These are phyloP conservation scores for Netelia melanura DNA, from an alignment of 2,888 invertebrate species.

Conservation along the genomic window DNA sequence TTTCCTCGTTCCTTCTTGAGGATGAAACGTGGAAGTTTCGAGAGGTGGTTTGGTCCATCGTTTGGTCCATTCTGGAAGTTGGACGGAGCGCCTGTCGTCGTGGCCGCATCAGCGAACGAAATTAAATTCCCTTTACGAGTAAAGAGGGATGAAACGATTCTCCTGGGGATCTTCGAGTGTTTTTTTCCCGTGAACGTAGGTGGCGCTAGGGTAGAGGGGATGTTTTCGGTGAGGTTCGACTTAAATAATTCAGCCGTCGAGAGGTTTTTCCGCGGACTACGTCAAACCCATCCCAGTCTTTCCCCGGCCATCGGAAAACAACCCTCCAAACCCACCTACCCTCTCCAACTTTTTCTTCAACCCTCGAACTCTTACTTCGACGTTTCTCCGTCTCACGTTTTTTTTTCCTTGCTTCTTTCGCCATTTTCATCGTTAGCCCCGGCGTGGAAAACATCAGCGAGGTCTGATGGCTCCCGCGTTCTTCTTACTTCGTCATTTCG, in stretches of 20 bases:
- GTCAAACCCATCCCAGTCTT: constrained; percentile 31
- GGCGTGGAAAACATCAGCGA: no score
- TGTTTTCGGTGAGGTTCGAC: constrained; percentile 69
- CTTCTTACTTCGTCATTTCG: constrained; percentile 60
- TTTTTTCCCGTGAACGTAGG: constrained; percentile 68
- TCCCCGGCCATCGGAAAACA: constrained; percentile 34
- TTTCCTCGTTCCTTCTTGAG: constrained; percentile 27
- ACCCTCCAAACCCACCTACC: constrained; percentile 7
- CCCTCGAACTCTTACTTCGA: constrained; percentile 10
- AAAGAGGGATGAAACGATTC: constrained; percentile 52
- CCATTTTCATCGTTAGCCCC: background rate
- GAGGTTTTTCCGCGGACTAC: constrained; percentile 60
- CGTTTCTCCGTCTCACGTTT: constrained; percentile 1
- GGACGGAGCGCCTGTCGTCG: constrained; percentile 28
- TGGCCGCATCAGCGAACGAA: constrained; percentile 66
- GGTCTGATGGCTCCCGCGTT: background rate
- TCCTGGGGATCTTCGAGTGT: constrained; percentile 64
- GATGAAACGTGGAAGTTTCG: constrained; percentile 58
- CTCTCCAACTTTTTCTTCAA: background rate
- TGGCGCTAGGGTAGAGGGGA: constrained; percentile 36
- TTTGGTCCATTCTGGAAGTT: constrained; percentile 36
- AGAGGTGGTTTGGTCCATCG: background rate
- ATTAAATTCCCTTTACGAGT: constrained; percentile 74
- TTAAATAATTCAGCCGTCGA: constrained; percentile 80
- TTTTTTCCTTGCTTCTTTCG: constrained; percentile 16